Percentiles rank a stretch among this genome's conserved stretches.
Conservation (phyloP, 2,888 invertebrate species). For the Alviniconcha strummeri region DNA sequence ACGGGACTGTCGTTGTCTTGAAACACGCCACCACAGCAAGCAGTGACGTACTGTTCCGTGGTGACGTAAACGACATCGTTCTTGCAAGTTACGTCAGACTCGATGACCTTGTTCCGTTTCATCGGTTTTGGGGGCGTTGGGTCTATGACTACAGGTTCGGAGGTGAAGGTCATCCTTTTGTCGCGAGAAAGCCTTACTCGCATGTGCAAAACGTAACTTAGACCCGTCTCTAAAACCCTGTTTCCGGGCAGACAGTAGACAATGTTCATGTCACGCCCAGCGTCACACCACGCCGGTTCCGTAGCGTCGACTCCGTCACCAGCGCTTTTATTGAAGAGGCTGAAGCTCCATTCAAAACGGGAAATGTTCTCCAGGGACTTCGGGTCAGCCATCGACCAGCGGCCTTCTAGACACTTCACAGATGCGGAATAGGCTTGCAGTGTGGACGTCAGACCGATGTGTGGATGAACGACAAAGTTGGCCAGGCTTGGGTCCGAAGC, state of each 20-base stretch:
- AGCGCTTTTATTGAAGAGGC: not conserved
- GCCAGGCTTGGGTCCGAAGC: not conserved
- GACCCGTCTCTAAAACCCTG: slow-evolving; percentile 27
- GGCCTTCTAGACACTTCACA: not conserved
- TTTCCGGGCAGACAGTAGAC: slow-evolving; percentile 41
- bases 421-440: not conserved
- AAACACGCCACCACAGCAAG: slow-evolving; percentile 48
- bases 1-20: slow-evolving; percentile 41
- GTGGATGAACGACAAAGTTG: not conserved
- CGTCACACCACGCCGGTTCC: slow-evolving; percentile 44
- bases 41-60: slow-evolving; percentile 40
- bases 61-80: slow-evolving; percentile 46
- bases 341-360: not conserved
- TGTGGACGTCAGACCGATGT: not conserved
- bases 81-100: slow-evolving; percentile 39
- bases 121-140: slow-evolving; percentile 40
- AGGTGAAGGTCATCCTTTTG: slow-evolving; percentile 36
- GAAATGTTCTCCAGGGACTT: not conserved
- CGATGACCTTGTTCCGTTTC: slow-evolving; percentile 39
- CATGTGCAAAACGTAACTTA: slow-evolving; percentile 42
- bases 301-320: too few relatives aligned
- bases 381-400: not conserved
- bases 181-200: slow-evolving; percentile 41
- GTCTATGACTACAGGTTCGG: slow-evolving; percentile 42
- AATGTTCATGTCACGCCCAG: slow-evolving; percentile 33